Evolutionary conservation across 1,140 invertebrate genomes (phyloP).

Genomic region (Orius insidiosus): DNA sequence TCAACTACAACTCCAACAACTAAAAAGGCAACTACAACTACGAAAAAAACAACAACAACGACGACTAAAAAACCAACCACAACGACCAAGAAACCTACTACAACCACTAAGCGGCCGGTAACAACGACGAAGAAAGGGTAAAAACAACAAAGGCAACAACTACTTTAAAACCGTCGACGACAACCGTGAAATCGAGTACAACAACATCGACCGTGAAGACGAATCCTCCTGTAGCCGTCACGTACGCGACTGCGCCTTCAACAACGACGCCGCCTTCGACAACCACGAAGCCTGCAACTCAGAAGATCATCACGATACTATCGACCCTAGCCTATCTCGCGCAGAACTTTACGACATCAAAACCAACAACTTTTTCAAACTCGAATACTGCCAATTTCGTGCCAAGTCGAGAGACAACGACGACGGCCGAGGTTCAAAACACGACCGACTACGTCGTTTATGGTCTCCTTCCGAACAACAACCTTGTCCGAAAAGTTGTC

Average conservation of each 20-base stretch:
- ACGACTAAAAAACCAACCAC: slow-evolving; percentile 9
- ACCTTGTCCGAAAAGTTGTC: slow-evolving; percentile 15
- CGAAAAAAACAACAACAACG: slow-evolving; percentile 6
- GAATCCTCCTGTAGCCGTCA: slow-evolving; percentile 3
- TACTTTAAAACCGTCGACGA: slow-evolving; percentile 1
- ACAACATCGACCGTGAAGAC: neutral
- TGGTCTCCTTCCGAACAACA: slow-evolving; percentile 19
- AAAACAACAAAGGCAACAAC: neutral
- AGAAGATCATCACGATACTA: slow-evolving; percentile 4
- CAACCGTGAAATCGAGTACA: neutral
- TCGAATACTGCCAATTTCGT: slow-evolving; percentile 8
- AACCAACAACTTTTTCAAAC: neutral
- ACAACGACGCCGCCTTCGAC: slow-evolving; percentile 1
- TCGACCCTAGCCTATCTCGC: slow-evolving; percentile 11
- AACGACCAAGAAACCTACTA: slow-evolving; percentile 5
- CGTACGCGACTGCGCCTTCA: neutral
- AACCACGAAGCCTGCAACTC: neutral
- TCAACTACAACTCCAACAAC: slow-evolving; percentile 5
- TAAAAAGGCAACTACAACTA: slow-evolving; percentile 4
- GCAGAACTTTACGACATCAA: slow-evolving; percentile 4
- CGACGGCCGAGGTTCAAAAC: slow-evolving; percentile 1
- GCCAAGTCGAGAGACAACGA: slow-evolving; percentile 1
- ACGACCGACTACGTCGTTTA: slow-evolving; percentile 17
- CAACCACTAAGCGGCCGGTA: slow-evolving; percentile 1
- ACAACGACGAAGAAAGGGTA: too few relatives aligned